Base-by-base conservation (phyloP, 2,797 vertebrate species). In the Pempheris klunzingeri region DNA sequence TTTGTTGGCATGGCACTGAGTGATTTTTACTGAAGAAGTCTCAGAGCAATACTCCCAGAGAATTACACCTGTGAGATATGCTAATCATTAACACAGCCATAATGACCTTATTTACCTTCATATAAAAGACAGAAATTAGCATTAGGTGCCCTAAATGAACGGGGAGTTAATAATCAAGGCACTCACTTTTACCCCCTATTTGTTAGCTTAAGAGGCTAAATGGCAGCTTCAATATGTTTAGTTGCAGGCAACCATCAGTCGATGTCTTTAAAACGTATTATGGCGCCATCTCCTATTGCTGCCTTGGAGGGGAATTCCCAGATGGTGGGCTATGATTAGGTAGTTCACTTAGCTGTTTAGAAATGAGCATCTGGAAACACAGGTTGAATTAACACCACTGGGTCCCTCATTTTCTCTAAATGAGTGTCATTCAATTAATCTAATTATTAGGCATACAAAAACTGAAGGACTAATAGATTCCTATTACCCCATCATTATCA, bases 81-180 rank as follows among this genome's bases (percentile, higher is more conserved):
- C 93, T 93, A 94, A 95, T 95, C 85, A 88, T 90, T 89, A 91
- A 87, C 86, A 87, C 82, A 79, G 84, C 88, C 85, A 85, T 95
- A 94, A 95, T 93, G 93, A 94, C 94, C 95, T 95, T 96, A 95
- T 96, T 96, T 96, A 95, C 94, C 94, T 95, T 95, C 90, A 92
- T 93, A 94, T 93, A 93, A 92, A 94, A 95, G 90, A 88, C 86
- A 84, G 86, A 91, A 94, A 95, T 95, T 95, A 94, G 93, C 94
- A 95, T 95, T 92, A 93, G 87, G 86, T 90, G 71, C 83, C 81
- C 88, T 91, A 94, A 94, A 94, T 93, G 90, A 94, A 94, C 80
- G 66, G 83, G 88, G 90, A 92, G 94, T 94, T 95, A 93, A 95
- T 94, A 94, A 95, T 94, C 91, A 93, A 90, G 87, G 85, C 86